Base-by-base conservation (phyloP, 1,140 invertebrate genomes). In the Zaprionus kolodkinae region DNA sequence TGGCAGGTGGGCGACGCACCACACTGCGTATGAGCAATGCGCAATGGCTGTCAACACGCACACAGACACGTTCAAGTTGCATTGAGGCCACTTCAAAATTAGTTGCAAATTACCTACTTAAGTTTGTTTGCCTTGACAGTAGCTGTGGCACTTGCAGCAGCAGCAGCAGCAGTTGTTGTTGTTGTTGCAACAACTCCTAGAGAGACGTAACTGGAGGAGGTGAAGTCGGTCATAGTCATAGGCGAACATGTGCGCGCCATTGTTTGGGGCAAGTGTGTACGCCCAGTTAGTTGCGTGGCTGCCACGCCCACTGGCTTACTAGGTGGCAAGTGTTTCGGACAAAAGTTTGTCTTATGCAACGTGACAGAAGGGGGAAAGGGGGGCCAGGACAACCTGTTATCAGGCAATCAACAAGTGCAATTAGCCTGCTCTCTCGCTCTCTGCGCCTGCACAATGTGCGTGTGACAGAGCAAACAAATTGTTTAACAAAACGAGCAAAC, bases 51-150 rank as follows among this genome's bases (percentile, higher is more conserved):
- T 57, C 59, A 74, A 61, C 55, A 72, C 33, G 30, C 21, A 7
- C n/a, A 13, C 35, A 55, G 40, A 72, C 55, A 64, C 76, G 50
- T 76, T 56, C 67, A 63, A 79, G 45, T 79, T 76, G 73, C 76
- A 64, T 76, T 76, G 61, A 30, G 27, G 33, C 59, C 85, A 89
- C 84, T 88, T 81, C 80, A 87, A 78, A 88, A 87, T 87, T 87
- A 87, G 84, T 87, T 87, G 85, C 84, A 87, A 89, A 89, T 87
- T 87, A 88, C 84, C 85, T 89, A 84, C 84, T 89, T 87, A 87
- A 89, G 85, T 80, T 70, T 84, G 84, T 87, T 87, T 87, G 80
- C 65, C 61, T 27, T 76, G 72, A 60, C 60, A 76, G 68, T 62
- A 48, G 64, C 65, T 55, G 36, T 50, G 65, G 55, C 40, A 66